Base-by-base conservation (phyloP, 2,888 invertebrate genomes). In the Agonopterix alstromeriana region DNA sequence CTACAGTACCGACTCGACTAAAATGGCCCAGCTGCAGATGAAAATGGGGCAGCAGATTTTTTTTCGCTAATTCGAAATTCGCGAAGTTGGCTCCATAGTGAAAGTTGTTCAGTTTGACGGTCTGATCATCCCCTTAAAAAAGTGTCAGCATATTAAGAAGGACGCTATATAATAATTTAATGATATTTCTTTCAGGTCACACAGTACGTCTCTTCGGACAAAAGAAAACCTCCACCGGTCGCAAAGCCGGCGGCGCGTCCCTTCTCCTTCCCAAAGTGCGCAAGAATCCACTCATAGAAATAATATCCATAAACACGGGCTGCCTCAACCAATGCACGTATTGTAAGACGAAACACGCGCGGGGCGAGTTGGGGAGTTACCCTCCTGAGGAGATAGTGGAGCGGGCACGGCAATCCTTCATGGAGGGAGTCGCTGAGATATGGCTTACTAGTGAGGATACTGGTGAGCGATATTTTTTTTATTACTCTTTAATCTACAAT, bases 371-470 rank as follows among this genome's bases (percentile, higher is more conserved):
- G n/a, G 98, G 96, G 0, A 98, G 98, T 71, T 98, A 98, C 75
- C 92, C 93, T 0, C 94, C 96, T 0, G 94, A 95, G 45, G 96
- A 98, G 76, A 97, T 99, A 43, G 93, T 98, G 0, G 93, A 93
- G 50, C 89, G 98, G 55, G 98, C 97, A 0, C 82, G 90, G 36
- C 96, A 97, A 80, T 96, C 96, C 0, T 98, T 96, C 68, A 77
- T 89, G 51, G 98, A 99, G 79, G 98, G 98, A 0, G 98, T 98
- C 3, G 94, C 94, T 48, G 99, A 99, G 82, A 93, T 99, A 10
- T 99, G 99, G 99, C 82, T 99, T 12, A 99, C 99, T 0, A 98
- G 98, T 2, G 99, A 99, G 78, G 99, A 99, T 73, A 97, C 98
- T 0, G 99, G 98, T 70, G 48, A 56, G 64, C 53, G 42, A 14